Evolutionary conservation across 2,888 invertebrate genomes (phyloP).

Genomic region (Thecocarcelia acutangulata): DNA sequence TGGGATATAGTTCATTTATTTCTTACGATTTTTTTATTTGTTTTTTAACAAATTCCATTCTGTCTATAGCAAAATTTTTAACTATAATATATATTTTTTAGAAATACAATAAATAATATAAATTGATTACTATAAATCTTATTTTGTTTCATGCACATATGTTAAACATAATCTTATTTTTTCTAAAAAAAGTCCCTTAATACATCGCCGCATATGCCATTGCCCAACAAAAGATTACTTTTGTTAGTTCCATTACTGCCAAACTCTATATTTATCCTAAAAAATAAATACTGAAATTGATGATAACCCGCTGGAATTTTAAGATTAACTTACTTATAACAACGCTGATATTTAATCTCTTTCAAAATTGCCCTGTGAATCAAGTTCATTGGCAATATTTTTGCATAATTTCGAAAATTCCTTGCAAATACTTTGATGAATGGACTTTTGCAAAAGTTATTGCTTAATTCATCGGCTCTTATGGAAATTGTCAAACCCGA

Average conservation of each 20-base stretch:
- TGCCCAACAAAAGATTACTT: conserved; percentile 24
- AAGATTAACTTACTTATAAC: conserved; percentile 25
- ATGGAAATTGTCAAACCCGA: conserved; percentile 27
- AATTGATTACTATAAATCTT: no score
- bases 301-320: background rate
- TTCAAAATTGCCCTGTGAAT: conserved; percentile 26
- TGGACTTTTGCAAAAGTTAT: conserved; percentile 40
- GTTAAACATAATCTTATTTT: background rate
- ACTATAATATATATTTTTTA: no score
- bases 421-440: conserved; percentile 58
- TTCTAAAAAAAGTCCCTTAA: conserved; percentile 42
- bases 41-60: no score
- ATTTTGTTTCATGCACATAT: no score
- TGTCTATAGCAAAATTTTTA: no score
- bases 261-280: conserved; percentile 30
- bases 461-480: conserved; percentile 24
- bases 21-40: no score
- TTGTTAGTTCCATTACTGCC: conserved; percentile 16
- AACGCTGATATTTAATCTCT: background rate
- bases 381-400: conserved; percentile 14
- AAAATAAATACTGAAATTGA: background rate
- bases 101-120: no score
- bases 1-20: background rate
- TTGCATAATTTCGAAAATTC: conserved; percentile 34
- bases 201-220: conserved; percentile 23